These are phyloP conservation scores for Platyscapa corneri DNA, from an alignment of 1,140 invertebrate genomes.

Conservation along the genomic window DNA sequence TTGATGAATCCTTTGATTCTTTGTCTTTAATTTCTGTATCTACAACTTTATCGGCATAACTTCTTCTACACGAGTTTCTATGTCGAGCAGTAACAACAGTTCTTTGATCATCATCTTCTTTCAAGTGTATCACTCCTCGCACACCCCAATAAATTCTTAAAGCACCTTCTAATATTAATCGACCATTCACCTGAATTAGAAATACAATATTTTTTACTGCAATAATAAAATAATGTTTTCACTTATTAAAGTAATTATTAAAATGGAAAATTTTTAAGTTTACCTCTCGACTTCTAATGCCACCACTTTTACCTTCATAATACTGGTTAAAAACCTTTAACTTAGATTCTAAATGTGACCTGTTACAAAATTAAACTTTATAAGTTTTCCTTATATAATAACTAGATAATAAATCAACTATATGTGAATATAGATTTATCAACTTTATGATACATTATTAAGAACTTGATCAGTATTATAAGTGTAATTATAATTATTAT, in stretches of 20 bases:
- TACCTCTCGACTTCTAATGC: constrained; percentile 83
- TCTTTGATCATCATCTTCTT: constrained; percentile 90
- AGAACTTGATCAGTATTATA: too few species aligned
- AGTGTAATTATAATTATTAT: too few species aligned
- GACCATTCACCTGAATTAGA: constrained; percentile 79
- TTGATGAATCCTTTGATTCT: constrained; percentile 57
- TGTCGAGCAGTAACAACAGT: constrained; percentile 83
- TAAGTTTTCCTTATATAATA: constrained; percentile 35
- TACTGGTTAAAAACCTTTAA: constrained; percentile 87
- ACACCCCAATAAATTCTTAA: constrained; percentile 91
- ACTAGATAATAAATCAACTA: constrained; percentile 19
- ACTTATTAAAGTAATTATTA: neutral
- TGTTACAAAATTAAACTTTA: constrained; percentile 60
- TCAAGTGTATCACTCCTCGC: constrained; percentile 87
- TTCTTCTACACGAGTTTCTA: constrained; percentile 79
- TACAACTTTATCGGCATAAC: constrained; percentile 60
- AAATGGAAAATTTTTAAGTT: constrained; percentile 43
- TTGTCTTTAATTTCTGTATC: constrained; percentile 62
- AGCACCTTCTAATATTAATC: constrained; percentile 85
- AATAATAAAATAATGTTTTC: neutral
- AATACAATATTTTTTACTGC: constrained; percentile 12
- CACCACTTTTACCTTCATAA: constrained; percentile 86
- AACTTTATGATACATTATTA: neutral
- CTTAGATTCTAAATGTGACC: constrained; percentile 86
- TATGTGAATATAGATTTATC: constrained; percentile 15